Base-by-base conservation (phyloP, 2,888 invertebrate species). In the Deroplatys truncata region DNA sequence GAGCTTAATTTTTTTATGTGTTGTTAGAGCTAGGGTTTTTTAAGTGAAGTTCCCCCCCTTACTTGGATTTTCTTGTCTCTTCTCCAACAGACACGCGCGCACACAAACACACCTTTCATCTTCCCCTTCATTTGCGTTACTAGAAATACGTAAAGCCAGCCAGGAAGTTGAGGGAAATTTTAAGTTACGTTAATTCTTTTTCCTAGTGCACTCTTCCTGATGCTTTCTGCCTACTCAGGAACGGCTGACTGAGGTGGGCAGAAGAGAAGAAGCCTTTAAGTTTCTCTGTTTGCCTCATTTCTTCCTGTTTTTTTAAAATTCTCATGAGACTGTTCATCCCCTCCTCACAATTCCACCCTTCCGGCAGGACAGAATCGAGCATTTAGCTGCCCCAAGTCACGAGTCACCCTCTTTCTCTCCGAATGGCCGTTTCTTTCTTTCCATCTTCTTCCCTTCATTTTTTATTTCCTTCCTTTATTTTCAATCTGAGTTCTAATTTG, bases 1-100 rank as follows among this genome's bases (percentile, higher is more conserved):
- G 84, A 89, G 83, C 89, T 89, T 91, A 90, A 90, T 90, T 90
- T 89, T 90, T 90, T 90, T 87, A 89, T 89, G 87, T 85, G 87
- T 82, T 87, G 82, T 82, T 31, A 87, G 87, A 87, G 28, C 87
- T 56, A 56, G 72, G 82, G 86, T 28, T 87, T 89, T 88, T 88
- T 13, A 85, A 20, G 56, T 72, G 56, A 72, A 72, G 56, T 20
- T 72, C 9, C 88, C 56, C n/a, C 56, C 56, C 16, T 72, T 72
- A 72, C 56, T 72, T 72, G 7, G 5, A 20, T 72, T 25, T 72
- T 25, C 56, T 72, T 72, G 20, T 25, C 56, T 72, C 20, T 72
- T 25, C 56, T 72, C 56, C 25, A 20, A 72, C 56, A 25, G 4
- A 72, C 56, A 72, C 20, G 5, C 56, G 25, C 20, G 7, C 7